These are phyloP conservation scores for Lagocephalus sceleratus DNA, from an alignment of 2,797 vertebrate species.

Conservation along the genomic window DNA sequence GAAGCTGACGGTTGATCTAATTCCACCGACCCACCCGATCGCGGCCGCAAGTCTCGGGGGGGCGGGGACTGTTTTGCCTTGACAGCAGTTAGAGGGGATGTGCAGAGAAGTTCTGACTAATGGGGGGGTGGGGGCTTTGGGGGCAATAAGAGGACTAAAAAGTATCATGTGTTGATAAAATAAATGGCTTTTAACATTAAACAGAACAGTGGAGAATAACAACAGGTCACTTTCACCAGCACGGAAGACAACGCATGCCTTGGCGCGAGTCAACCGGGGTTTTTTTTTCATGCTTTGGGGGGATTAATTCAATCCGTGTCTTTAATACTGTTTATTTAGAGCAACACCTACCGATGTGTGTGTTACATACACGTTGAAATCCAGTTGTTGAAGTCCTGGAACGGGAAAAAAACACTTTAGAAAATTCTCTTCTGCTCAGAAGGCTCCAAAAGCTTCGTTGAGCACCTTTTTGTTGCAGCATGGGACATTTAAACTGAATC, in stretches of 20 bases:
- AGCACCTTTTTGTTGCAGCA: background rate
- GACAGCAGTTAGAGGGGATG: constrained; percentile 32
- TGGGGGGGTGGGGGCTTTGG: constrained; percentile 16
- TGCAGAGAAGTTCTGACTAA: constrained; percentile 21
- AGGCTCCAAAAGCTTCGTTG: background rate
- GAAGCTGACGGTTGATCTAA: constrained; percentile 61
- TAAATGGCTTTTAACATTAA: constrained; percentile 40
- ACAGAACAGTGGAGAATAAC: constrained; percentile 21
- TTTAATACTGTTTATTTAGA: background rate
- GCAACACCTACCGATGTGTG: background rate
- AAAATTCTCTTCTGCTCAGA: background rate
- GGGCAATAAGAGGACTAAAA: constrained; percentile 23
- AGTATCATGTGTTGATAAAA: constrained; percentile 18
- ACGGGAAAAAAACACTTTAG: background rate
- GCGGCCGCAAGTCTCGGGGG: constrained; percentile 31
- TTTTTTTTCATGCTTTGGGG: background rate
- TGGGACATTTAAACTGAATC: background rate
- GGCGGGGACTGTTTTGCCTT: constrained; percentile 39
- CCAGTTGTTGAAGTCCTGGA: background rate
- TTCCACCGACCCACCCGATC: constrained; percentile 50
- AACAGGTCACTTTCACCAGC: constrained; percentile 28
- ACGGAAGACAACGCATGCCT: no score
- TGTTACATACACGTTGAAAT: background rate
- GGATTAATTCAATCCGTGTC: background rate
- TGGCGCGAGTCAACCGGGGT: background rate